Base-by-base conservation (phyloP, 1,140 invertebrate genomes). In the Lanistes nyassanus region DNA sequence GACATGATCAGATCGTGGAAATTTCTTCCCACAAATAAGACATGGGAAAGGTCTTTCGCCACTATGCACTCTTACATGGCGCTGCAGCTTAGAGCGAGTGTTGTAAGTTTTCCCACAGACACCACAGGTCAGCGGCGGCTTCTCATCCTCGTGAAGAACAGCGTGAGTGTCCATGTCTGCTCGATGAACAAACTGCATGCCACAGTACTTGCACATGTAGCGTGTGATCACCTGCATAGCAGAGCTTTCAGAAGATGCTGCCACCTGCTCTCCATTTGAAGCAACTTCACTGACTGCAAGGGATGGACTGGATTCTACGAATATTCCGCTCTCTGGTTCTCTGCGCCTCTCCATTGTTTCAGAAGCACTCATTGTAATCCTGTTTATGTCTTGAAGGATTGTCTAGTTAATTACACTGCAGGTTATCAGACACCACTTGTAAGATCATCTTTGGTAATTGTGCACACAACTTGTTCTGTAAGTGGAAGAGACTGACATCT, bases 1-100 rank as follows among this genome's bases (percentile, higher is more conserved):
- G 0, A 87, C 80, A 75, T 86, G 84, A 56, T 86, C 84, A 36
- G 95, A 97, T 53, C 96, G 92, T 93, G 97, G 97, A 90, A 98
- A 98, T 68, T 95, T 91, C 78, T 95, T 92, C 74, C 93, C 92
- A 86, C 97, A 98, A 26, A 95, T 92, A 13, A 89, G 86, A 85
- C 97, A 98, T 1, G 92, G 94, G 89, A 97, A 98, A 85, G 96
- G 96, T 88, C 97, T 97, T 86, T 98, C 96, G 2, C 97, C 97
- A 0, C 95, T 97, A 85, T 97, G 96, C 0, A 95, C 96, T 42
- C 95, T 91, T 55, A 94, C 90, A 88, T 97, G 95, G 39, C 95
- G 91, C 0, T 95, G 97, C 0, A 98, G 90, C 90, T 98, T 96
- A 83, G 98, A 96, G 51, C 95, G 97, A 56, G 96, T 92, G 0